Base-by-base conservation (phyloP, 2,888 invertebrate species). In the Bimastos eiseni region DNA sequence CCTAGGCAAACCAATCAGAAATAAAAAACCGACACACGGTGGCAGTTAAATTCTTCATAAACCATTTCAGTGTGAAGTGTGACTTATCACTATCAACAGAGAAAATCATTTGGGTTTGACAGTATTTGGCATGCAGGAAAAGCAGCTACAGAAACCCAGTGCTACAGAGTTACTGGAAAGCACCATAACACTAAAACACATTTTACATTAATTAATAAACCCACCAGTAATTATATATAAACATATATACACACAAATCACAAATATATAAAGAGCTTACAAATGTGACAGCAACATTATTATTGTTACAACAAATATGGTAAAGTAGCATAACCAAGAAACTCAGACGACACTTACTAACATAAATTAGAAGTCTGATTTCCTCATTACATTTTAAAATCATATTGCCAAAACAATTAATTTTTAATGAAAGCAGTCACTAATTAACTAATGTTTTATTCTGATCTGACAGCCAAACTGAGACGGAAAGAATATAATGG, bases 201-300 rank as follows among this genome's bases (percentile, higher is more conserved):
- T 70, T 70, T 70, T 70, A 70, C 70, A n/a, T 70, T 70, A 70
- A 70, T 70, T 70, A 70, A n/a, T 70, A 30, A 70, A 70, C n/a
- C 30, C n/a, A 55, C 30, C 24, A 6, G n/a, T 70, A 70, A 70
- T 70, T 70, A 70, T 70, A 70, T 70, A 70, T 70, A n/a, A 70
- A 70, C 8, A 70, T 24, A 49, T 11, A 49, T 24, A n/a, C n/a
- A 70, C n/a, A 70, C 70, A 70, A 70, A 70, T 49, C 24, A 49
- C 15, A 24, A 70, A 70, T n/a, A 70, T n/a, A 70, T 70, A 70
- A 70, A 49, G 24, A 21, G 24, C 30, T 70, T n/a, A 70, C n/a
- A 70, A 70, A 70, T n/a, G 30, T 8, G 70, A 70, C 30, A n/a
- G 13, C 11, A 49, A n/a, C 8, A 70, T 70, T 70, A 70, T 30